Evolutionary conservation across 2,888 invertebrate species (phyloP), one percentile per base, ranked within the genome.

Genomic region (Caenorhabditis drosophilae): DNA sequence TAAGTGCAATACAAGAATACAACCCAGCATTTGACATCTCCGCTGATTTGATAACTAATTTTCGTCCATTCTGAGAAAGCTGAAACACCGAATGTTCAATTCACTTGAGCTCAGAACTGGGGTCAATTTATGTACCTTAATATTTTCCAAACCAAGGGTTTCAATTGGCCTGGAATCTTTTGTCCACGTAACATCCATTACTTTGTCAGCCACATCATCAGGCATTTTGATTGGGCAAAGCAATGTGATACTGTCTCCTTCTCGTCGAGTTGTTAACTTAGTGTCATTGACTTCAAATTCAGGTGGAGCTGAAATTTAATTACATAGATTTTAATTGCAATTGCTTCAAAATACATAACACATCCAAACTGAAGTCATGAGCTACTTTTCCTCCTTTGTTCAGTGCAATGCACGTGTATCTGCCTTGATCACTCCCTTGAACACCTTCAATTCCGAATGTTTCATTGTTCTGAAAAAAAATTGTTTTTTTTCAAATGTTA

Each of bases 1-100:
- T 90, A 15, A 87, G 87, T 59, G 89, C 88, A 22, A 89, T 85
- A 79, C 90, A 90, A 0, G 88, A 87, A 80, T 89, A 89, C 49
- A 58, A 46, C 42, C 79, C 79, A 23, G 75, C 86, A 80, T 89
- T 87, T 76, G 11, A 85, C 83, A 76, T 84, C 75, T 75, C 31
- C 0, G 75, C 55, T 26, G 58, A 31, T 2, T 48, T 36, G 12
- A 78, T 55, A 12, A 68, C 62, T 26, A 81, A 62, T 18, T 70
- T 73, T 20, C 74, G 64, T 12, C 74, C 73, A 53, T 78, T 76
- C n/a, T 63, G 51, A 0, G 79, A 72, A n/a, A 81, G 51, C 79
- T 80, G 46, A 36, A 72, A 67, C 9, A 11, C n/a, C 11, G 9
- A n/a, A n/a, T n/a, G n/a, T n/a, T n/a, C n/a, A n/a, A n/a, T n/a